Base-by-base conservation (phyloP, 2,797 vertebrate species). In the Cetoscarus ocellatus region DNA sequence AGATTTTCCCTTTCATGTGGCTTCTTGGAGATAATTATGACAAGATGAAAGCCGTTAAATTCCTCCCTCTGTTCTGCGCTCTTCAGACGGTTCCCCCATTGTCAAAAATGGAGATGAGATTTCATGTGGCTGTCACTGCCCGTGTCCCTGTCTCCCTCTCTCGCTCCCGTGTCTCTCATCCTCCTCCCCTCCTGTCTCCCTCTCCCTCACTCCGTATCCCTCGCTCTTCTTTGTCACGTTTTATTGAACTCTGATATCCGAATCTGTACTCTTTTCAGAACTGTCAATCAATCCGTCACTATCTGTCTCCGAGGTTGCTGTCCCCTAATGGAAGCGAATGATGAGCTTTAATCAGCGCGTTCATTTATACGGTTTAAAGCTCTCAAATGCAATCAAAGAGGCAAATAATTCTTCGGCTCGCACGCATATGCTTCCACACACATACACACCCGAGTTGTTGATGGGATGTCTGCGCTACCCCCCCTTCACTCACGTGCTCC, bases 41-140 rank as follows among this genome's bases (percentile, higher is more conserved):
- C 88, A 90, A 93, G 93, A 94, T 94, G 92, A 95, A 95, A 93
- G 91, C 87, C 76, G 88, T 93, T 94, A 93, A 94, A 93, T 93
- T 93, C 89, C 91, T 93, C 87, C 84, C 91, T 92, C 92, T 93
- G 92, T 94, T 94, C 89, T 91, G 85, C 86, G 83, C 89, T 87
- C 91, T 91, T 94, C 91, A 93, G 90, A 94, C 90, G 91, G 87
- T 91, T 92, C 90, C 93, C 93, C 89, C 90, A 93, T 93, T 94
- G 93, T 95, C 94, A 95, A 93, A 94, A 93, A 93, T 94, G 93
- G 90, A 94, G 94, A 94, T 94, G 92, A 93, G 93, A 86, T 93
- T 93, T 94, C 83, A 91, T 85, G 91, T 91, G 90, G 88, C 93
- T 95, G 94, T 94, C 94, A 94, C 75, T 86, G 90, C 82, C 81